Percentiles rank a stretch among this genome's conserved stretches.
Evolutionary conservation across 2,113 vertebrate species (phyloP).

Genomic region (Puntigrus tetrazona): DNA sequence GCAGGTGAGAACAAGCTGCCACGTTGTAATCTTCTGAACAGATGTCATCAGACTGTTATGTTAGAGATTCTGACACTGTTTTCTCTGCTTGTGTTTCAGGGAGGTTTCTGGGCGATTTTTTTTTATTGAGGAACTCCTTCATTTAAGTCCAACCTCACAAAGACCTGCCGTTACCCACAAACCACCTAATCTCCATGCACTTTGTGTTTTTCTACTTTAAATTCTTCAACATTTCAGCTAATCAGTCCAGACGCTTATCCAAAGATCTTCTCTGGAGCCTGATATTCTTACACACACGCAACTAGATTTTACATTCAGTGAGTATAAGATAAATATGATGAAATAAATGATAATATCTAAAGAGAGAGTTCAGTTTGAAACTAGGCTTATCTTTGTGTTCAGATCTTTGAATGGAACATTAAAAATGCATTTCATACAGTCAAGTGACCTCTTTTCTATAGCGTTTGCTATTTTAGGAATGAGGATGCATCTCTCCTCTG

Average conservation of each 20-base stretch:
- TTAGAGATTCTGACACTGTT: neutral
- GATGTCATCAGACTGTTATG: neutral
- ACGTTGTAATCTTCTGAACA: neutral
- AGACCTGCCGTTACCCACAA: constrained; percentile 76
- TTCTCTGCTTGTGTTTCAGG: neutral
- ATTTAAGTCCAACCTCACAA: constrained; percentile 89
- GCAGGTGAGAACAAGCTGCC: neutral
- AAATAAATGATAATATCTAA: neutral
- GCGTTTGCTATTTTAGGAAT: constrained; percentile 71
- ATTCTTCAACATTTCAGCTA: constrained; percentile 77
- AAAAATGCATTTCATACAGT: neutral
- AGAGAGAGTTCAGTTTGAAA: neutral
- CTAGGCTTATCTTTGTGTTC: neutral
- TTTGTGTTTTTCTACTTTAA: neutral
- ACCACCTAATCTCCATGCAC: constrained; percentile 68
- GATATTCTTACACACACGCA: constrained; percentile 85
- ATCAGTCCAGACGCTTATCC: constrained; percentile 83
- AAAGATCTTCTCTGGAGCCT: constrained; percentile 89
- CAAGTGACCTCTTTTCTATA: neutral
- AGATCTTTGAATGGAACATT: neutral
- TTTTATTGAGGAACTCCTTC: neutral
- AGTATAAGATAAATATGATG: constrained; percentile 62
- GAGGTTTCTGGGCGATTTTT: neutral
- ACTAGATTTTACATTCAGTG: constrained; percentile 86
- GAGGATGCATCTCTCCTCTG: constrained; percentile 78